phyloP scores from a whole-genome alignment of 2,888 invertebrate genomes.

The Coleophora deauratella region DNA sequence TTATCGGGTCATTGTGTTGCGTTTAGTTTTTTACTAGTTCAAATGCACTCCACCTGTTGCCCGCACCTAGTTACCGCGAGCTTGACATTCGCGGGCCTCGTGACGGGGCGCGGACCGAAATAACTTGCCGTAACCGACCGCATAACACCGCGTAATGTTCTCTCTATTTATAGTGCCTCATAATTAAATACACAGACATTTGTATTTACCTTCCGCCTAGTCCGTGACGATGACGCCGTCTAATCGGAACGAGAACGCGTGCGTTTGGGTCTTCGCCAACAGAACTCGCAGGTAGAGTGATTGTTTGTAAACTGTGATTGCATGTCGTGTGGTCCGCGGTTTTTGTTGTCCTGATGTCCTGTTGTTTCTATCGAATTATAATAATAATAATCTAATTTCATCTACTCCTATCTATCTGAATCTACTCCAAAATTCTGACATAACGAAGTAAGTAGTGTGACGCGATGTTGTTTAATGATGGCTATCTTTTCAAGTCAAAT shows the following conservation, averaged over 20 bases:
- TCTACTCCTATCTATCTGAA: no score
- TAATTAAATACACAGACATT: constrained; percentile 63
- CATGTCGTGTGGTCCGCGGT: no score
- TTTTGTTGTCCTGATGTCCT: no score
- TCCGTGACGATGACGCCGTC: constrained; percentile 28
- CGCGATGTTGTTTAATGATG: no score
- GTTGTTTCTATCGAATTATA: no score
- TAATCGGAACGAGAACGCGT: constrained; percentile 25
- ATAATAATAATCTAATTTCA: no score
- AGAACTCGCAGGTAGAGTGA: not conserved
- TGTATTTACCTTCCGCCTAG: constrained; percentile 50
- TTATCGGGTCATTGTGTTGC: no score
- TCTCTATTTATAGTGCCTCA: constrained; percentile 63
- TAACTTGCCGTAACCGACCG: constrained; percentile 65
- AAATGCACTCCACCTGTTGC: constrained; percentile 64
- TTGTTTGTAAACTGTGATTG: no score
- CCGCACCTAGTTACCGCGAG: constrained; percentile 53
- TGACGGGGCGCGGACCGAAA: constrained; percentile 59
- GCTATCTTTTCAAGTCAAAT: no score
- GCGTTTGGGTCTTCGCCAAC: constrained; percentile 21
- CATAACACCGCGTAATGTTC: constrained; percentile 64
- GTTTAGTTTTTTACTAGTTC: constrained; percentile 19
- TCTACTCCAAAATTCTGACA: no score
- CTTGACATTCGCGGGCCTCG: constrained; percentile 67
- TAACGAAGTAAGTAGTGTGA: no score